phyloP scores from a whole-genome alignment of 2,797 vertebrate species.

The Synanceia verrucosa region DNA sequence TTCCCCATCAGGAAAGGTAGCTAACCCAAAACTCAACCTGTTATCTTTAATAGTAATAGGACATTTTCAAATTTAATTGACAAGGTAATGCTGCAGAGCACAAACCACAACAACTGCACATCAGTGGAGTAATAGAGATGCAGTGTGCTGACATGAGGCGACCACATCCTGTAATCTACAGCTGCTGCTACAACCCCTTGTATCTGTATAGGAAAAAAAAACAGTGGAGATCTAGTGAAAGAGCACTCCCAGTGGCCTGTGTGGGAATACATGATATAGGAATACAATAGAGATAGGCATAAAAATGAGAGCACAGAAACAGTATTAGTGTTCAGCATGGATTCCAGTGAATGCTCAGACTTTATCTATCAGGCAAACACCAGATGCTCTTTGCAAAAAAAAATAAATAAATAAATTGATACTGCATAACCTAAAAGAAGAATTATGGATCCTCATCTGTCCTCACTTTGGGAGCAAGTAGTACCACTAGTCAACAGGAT shows the following conservation, averaged over 20 bases:
- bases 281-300: neutral
- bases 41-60: neutral
- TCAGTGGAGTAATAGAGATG: slow-evolving; percentile 24
- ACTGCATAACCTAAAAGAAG: slow-evolving; percentile 8
- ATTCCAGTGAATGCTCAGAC: neutral
- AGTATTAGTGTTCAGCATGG: neutral
- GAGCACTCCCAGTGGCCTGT: slow-evolving; percentile 55
- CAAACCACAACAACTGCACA: slow-evolving; percentile 47
- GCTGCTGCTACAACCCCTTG: slow-evolving; percentile 51
- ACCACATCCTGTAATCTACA: slow-evolving; percentile 78
- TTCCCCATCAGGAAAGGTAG: slow-evolving; percentile 13
- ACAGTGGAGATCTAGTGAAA: slow-evolving; percentile 20
- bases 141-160: slow-evolving; percentile 48
- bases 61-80: too few relatives aligned
- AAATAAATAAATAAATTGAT: slow-evolving; percentile 18
- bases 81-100: slow-evolving; percentile 5
- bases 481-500: slow-evolving; percentile 42
- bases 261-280: slow-evolving; percentile 6
- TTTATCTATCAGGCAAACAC: neutral
- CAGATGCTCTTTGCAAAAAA: neutral
- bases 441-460: slow-evolving; percentile 31
- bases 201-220: slow-evolving; percentile 2
- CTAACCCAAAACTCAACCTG: neutral
- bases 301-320: neutral
- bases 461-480: slow-evolving; percentile 34